These are phyloP conservation scores for Timema cristinae DNA, from an alignment of 2,888 invertebrate genomes.

Conservation along the genomic window DNA sequence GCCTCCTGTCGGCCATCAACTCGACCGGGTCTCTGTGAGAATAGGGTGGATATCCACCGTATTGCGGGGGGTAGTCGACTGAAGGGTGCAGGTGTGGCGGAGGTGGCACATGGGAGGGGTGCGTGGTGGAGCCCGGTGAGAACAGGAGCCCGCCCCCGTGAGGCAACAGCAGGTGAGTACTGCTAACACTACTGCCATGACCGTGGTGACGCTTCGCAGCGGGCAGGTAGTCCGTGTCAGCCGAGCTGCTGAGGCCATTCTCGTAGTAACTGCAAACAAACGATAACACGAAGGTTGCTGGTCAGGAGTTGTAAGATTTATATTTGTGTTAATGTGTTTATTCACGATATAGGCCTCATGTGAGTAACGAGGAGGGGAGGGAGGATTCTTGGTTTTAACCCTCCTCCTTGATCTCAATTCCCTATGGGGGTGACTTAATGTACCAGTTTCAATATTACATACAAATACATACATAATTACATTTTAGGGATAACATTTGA, in stretches of 20 bases:
- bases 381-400: too few species aligned
- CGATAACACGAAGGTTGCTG: not conserved
- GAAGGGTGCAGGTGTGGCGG: constrained; percentile 38
- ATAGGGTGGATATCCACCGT: constrained; percentile 43
- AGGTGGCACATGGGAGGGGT: constrained; percentile 40
- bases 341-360: too few species aligned
- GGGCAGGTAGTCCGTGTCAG: constrained; percentile 27
- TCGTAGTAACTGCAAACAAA: constrained; percentile 42
- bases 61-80: constrained; percentile 35
- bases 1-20: constrained; percentile 39
- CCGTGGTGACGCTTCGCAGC: constrained; percentile 31
- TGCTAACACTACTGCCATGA: constrained; percentile 12
- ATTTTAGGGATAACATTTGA: too few species aligned
- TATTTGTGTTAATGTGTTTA: too few species aligned
- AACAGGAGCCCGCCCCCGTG: constrained; percentile 39
- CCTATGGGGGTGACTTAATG: too few species aligned
- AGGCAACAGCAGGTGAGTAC: constrained; percentile 29
- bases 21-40: constrained; percentile 34
- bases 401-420: too few species aligned
- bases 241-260: constrained; percentile 35
- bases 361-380: too few species aligned
- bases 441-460: too few species aligned
- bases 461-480: too few species aligned
- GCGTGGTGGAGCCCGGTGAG: constrained; percentile 38
- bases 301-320: too few species aligned